Percentiles rank a stretch among this genome's conserved stretches.
Conservation (phyloP, 2,113 vertebrate genomes). For the Halcyon senegalensis region DNA sequence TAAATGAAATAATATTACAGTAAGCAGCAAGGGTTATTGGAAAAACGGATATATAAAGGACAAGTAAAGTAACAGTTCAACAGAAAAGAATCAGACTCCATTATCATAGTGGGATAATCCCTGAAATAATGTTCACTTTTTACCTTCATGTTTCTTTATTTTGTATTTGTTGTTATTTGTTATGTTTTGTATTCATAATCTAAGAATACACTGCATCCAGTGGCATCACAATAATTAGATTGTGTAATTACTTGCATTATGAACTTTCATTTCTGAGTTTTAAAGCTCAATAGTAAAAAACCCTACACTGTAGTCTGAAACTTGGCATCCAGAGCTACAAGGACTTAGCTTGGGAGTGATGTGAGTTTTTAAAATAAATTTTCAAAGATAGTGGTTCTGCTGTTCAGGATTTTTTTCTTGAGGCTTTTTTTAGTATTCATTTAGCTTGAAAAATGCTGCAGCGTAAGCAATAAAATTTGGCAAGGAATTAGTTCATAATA, state of each 20-base stretch:
- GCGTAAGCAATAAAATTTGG: neutral
- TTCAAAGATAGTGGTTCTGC: neutral
- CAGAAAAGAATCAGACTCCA: neutral
- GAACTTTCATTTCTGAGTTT: neutral
- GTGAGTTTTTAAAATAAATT: neutral
- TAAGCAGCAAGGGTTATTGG: conserved; percentile 3
- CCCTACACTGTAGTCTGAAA: neutral
- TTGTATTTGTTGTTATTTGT: neutral
- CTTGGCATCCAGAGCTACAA: neutral
- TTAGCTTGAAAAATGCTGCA: neutral
- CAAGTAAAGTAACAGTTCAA: neutral
- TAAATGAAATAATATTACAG: conserved; percentile 22
- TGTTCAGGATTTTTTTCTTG: neutral
- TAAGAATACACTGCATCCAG: neutral
- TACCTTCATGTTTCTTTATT: neutral
- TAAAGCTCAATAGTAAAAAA: neutral
- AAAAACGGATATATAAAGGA: neutral
- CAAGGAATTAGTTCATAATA: neutral
- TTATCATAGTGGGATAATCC: neutral
- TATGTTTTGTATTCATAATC: neutral
- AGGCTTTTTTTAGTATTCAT: neutral
- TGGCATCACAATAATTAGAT: neutral
- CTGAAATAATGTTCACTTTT: neutral
- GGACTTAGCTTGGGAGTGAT: neutral
- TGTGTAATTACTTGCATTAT: neutral